These are phyloP conservation scores for Gobius niger DNA, from an alignment of 2,113 vertebrate species.

Conservation along the genomic window DNA sequence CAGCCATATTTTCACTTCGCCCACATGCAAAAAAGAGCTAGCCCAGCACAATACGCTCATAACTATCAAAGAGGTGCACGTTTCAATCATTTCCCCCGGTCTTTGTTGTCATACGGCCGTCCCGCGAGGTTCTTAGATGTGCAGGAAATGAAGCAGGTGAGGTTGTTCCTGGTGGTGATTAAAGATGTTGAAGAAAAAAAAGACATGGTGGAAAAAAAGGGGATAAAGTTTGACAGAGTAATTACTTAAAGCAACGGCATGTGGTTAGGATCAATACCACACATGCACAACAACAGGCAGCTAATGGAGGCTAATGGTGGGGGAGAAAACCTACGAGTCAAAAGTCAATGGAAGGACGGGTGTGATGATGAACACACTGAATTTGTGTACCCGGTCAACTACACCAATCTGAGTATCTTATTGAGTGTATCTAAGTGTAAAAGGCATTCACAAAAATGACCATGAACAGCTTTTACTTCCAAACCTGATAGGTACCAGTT, in stretches of 20 bases:
- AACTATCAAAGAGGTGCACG: conserved; percentile 57
- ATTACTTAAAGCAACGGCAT: conserved; percentile 28
- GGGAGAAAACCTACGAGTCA: background rate
- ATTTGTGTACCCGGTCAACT: no score
- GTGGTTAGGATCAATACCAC: conserved; percentile 28
- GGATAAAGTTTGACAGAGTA: conserved; percentile 35
- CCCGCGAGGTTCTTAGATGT: conserved; percentile 46
- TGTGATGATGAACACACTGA: no score
- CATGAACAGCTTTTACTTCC: no score
- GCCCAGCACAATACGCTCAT: conserved; percentile 47
- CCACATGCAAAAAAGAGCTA: conserved; percentile 40
- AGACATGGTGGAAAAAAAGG: conserved; percentile 19
- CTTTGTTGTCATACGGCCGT: conserved; percentile 56
- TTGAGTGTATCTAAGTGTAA: background rate
- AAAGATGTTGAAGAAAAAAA: conserved; percentile 2
- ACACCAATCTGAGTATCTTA: no score
- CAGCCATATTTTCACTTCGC: conserved; percentile 59
- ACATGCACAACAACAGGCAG: conserved; percentile 30
- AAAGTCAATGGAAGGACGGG: background rate
- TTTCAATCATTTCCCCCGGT: conserved; percentile 63
- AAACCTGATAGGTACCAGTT: no score
- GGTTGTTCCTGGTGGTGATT: conserved; percentile 19
- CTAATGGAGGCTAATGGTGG: conserved; percentile 1
- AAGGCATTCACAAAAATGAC: background rate
- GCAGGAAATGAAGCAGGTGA: conserved; percentile 67